phyloP scores from a whole-genome alignment of 2,113 vertebrate species.

The Chlorodrepanis virens region DNA sequence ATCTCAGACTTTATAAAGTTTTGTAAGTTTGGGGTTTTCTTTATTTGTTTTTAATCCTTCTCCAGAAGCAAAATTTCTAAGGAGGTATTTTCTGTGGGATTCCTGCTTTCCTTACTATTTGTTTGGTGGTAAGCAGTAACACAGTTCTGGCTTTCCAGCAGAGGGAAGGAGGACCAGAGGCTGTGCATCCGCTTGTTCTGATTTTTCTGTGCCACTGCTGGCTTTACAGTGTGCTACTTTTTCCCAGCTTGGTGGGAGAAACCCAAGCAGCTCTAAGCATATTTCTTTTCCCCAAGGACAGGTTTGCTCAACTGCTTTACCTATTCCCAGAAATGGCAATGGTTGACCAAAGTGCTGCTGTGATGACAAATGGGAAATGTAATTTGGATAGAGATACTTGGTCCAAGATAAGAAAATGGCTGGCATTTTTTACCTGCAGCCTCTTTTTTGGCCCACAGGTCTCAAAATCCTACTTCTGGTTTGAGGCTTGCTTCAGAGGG shows the following conservation, averaged over 20 bases:
- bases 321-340: background rate
- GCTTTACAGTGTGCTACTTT: fast-evolving
- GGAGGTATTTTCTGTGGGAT: background rate
- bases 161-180: background rate
- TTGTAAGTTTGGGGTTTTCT: background rate
- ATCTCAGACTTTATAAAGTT: conserved; percentile 3
- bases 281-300: background rate
- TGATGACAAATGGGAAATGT: fast-evolving
- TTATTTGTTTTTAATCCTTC: conserved; percentile 22
- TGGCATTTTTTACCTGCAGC: background rate
- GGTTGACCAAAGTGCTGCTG: background rate
- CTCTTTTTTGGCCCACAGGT: background rate
- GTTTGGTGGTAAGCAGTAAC: background rate
- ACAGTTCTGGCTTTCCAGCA: background rate
- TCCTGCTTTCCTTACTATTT: background rate
- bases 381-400: background rate
- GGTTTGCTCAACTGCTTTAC: background rate
- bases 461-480: background rate
- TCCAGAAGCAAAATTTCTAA: background rate
- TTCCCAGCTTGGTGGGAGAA: background rate
- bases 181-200: background rate
- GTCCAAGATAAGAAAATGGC: background rate
- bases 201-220: background rate
- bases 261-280: background rate
- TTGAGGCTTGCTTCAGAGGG: background rate